These are phyloP conservation scores for Cryptocephalus moraei DNA, from an alignment of 2,888 invertebrate species.

Conservation along the genomic window DNA sequence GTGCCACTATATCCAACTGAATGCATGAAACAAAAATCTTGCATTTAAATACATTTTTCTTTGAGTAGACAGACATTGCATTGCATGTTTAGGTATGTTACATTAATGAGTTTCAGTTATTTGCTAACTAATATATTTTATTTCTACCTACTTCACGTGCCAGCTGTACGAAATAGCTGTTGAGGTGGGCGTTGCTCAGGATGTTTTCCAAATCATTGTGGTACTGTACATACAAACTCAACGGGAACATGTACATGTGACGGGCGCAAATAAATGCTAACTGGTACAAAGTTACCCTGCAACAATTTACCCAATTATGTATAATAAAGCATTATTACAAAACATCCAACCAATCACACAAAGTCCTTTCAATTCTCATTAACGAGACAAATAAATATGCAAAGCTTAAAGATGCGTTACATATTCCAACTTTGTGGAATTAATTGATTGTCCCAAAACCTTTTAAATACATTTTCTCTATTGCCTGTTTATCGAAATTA, in stretches of 20 bases:
- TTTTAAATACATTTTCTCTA: not conserved
- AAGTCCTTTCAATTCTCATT: no score
- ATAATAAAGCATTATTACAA: no score
- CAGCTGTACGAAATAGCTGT: conserved; percentile 83
- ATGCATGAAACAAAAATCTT: conserved; percentile 3
- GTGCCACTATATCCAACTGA: conserved; percentile 94
- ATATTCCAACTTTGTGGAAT: no score
- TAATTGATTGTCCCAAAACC: not conserved
- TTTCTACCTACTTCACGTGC: conserved; percentile 65
- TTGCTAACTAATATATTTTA: no score
- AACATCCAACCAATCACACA: no score
- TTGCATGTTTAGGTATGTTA: no score
- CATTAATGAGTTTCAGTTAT: no score
- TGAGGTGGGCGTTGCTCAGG: conserved; percentile 88
- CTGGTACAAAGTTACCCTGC: conserved; percentile 78
- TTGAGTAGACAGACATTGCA: no score
- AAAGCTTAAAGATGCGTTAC: no score
- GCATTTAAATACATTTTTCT: conserved; percentile 3
- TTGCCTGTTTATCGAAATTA: not conserved
- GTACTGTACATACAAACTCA: conserved; percentile 56
- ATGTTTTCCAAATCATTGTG: conserved; percentile 83
- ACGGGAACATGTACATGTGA: conserved; percentile 82
- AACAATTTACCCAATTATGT: no score
- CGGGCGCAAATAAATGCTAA: conserved; percentile 93
- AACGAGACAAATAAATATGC: conserved; percentile 1